These are phyloP conservation scores for Telmatherina bonti DNA, from an alignment of 2,797 vertebrate genomes.

Conservation along the genomic window DNA sequence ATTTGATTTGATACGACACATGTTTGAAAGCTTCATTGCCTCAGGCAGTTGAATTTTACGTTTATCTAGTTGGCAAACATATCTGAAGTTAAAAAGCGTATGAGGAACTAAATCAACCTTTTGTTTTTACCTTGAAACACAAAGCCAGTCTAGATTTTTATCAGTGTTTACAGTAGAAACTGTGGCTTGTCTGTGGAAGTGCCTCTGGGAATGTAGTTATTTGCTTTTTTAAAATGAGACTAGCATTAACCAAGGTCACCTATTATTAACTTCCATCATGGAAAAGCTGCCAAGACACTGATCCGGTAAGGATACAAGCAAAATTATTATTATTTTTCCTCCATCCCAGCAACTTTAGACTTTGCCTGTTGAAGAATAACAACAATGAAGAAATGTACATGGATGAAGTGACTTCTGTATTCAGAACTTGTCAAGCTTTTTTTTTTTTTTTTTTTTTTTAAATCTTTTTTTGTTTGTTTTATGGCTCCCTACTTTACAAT, in stretches of 20 bases:
- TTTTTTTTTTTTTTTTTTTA: too few species aligned
- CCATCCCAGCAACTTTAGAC: neutral
- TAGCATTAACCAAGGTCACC: conserved; percentile 22
- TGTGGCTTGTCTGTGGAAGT: conserved; percentile 28
- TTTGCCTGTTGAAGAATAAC: too few species aligned
- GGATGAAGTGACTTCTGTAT: too few species aligned
- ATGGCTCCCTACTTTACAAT: neutral
- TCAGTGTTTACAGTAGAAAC: conserved; percentile 47
- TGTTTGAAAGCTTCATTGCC: conserved; percentile 13
- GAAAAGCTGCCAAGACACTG: conserved; percentile 13
- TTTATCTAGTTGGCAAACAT: conserved; percentile 11
- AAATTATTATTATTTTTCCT: too few species aligned
- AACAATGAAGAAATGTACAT: too few species aligned
- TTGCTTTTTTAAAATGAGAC: conserved; percentile 6
- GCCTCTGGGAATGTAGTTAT: conserved; percentile 14
- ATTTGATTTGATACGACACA: conserved; percentile 31
- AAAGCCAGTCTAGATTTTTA: conserved; percentile 22
- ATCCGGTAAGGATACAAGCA: conserved; percentile 31
- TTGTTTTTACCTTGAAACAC: neutral
- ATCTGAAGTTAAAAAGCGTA: neutral
- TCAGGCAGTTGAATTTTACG: conserved; percentile 13
- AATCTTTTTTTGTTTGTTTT: too few species aligned
- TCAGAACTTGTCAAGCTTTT: too few species aligned
- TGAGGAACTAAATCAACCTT: neutral
- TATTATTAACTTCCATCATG: conserved; percentile 23